Evolutionary conservation across 2,888 invertebrate species (phyloP), one percentile per base, ranked within the genome.

Genomic region (Folsomia candida): DNA sequence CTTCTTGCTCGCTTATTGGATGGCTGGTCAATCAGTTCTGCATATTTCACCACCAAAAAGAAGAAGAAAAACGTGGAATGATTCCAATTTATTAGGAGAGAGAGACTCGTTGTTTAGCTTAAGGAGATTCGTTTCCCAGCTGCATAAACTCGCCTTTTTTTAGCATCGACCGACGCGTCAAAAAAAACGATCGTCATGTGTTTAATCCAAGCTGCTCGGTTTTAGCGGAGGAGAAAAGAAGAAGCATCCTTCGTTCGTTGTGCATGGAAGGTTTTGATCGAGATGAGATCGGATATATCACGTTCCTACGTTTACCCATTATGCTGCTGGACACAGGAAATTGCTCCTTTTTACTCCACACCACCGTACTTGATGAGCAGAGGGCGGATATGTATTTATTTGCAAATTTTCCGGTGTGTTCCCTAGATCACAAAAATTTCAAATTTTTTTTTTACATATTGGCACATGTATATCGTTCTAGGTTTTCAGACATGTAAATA

Each of bases 21-120:
- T 62, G 28, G 37, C 6, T 3, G 20, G 6, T 20, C 9, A 54
- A 74, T 74, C 74, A 69, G 71, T 51, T 69, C 71, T 72, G 74
- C 74, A 72, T 72, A 74, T 70, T 74, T 74, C 71, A 67, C 68
- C 26, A 65, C n/a, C 4, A 14, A 14, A 37, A 37, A 37, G n/a
- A n/a, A n/a, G n/a, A 14, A 51, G 11, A 11, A 51, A 51, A 51
- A 14, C 18, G 18, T 51, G 20, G 20, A 22, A 57, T 22, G n/a
- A 24, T n/a, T n/a, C 24, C 4, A n/a, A 57, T 22, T 57, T 57
- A 57, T 4, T 57, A 9, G 6, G 24, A n/a, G n/a, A n/a, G n/a
- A n/a, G n/a, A n/a, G n/a, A n/a, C n/a, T n/a, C n/a, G n/a, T n/a
- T n/a, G n/a, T n/a, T 9, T 47, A 47, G 47, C 54, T 54, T 54